phyloP scores from a whole-genome alignment of 2,113 vertebrate genomes.

The Oreochromis niloticus region DNA sequence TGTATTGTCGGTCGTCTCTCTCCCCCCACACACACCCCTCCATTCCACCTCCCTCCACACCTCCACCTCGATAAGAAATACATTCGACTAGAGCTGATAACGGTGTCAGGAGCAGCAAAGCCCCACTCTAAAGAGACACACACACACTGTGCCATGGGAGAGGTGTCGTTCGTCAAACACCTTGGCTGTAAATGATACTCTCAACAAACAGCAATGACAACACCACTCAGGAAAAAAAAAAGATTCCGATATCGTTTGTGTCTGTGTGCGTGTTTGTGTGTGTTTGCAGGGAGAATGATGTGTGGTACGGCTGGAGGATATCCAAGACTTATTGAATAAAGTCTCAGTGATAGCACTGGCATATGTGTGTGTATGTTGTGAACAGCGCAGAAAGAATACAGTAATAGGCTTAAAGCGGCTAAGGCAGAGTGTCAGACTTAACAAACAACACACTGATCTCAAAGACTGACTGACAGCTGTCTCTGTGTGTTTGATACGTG shows the following conservation, averaged over 20 bases:
- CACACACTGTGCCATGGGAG: conserved; percentile 64
- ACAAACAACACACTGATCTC: conserved; percentile 34
- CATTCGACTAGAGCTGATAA: conserved; percentile 99
- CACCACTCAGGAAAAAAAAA: conserved; percentile 51
- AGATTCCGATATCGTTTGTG: conserved; percentile 59
- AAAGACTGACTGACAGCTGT: conserved; percentile 57
- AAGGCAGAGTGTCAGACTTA: conserved; percentile 52
- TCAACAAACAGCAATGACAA: conserved; percentile 78
- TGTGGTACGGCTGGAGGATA: conserved; percentile 57
- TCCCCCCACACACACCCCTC: conserved; percentile 49
- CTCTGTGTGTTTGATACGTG: neutral
- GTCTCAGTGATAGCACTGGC: conserved; percentile 52
- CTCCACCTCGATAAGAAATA: conserved; percentile 92
- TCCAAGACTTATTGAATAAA: conserved; percentile 70
- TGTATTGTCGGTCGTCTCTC: conserved; percentile 83
- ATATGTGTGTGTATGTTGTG: conserved; percentile 38
- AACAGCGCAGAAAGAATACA: conserved; percentile 51
- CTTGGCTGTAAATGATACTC: conserved; percentile 89
- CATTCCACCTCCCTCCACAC: conserved; percentile 63
- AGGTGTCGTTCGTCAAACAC: conserved; percentile 76
- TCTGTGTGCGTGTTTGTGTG: conserved; percentile 50
- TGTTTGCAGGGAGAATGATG: conserved; percentile 32
- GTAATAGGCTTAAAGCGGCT: conserved; percentile 63
- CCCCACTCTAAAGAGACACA: conserved; percentile 78
- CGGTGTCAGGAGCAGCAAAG: conserved; percentile 86